Evolutionary conservation across 2,113 vertebrate genomes (phyloP), one percentile per base, ranked within the genome.

Genomic region (Pavo muticus): DNA sequence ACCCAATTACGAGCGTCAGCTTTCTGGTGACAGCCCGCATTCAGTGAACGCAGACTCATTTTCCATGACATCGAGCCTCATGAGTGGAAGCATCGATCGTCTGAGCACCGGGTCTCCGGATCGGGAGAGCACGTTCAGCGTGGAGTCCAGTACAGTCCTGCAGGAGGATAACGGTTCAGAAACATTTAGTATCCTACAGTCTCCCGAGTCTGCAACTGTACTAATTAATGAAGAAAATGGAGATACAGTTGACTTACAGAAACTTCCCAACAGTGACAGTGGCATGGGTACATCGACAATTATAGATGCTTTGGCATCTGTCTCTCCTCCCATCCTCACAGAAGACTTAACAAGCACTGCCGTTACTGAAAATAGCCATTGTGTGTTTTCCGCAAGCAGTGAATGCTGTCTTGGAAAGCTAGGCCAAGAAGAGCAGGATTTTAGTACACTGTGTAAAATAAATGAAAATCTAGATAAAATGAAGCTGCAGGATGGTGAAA

Each of bases 11-110:
- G 98, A 98, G 56, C 94, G 90, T 50, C 95, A 95, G 69, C 70
- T 92, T 73, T 97, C 97, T 19, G 90, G 96, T 15, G 98, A 98
- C 6, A 98, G 98, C 74, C 97, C 98, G 10, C 97, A 93, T 73
- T 98, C 98, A 3, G 72, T 98, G 82, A 97, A 95, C 76, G 97
- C 98, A 47, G 98, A 99, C 52, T 96, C 97, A 40, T 96, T 97
- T 73, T 98, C 98, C 9, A 44, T 97, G 56, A 96, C 96, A 67
- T 98, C 98, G 9, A 98, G 98, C 67, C 86, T 98, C 5, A 72
- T 97, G 96, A 97, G 97, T 77, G 97, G 98, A 48, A 97, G 98
- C 45, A 73, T 97, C 72, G 98, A 98, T 75, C 97, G 93, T 32
- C 92, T 98, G 77, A 98, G 97, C 83, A 97, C 92, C 17, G 97